Evolutionary conservation across 2,113 vertebrate genomes (phyloP), one percentile per base, ranked within the genome.

Genomic region (Megalops atlanticus): DNA sequence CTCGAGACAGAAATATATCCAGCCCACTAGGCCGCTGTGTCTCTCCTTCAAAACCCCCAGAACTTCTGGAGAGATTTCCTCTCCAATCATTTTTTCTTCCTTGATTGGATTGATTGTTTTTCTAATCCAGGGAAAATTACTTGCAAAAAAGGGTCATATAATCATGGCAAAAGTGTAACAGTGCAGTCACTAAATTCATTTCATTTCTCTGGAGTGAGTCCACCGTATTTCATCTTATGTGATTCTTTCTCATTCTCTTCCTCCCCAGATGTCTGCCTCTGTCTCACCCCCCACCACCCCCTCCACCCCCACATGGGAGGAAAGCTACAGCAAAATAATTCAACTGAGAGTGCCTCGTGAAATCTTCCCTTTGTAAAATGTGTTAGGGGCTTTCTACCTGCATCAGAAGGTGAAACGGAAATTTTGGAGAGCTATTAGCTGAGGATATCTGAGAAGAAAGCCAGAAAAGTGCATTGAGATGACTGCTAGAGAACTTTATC

Each of bases 91-190:
- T 78, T 84, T 80, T 81, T 45, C 76, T 40, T 75, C 83, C 80
- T 69, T 93, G 94, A 94, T 93, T 93, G 92, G 92, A 91, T 90
- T 89, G 91, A 92, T 94, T 91, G 92, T 90, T 93, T 93, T 94
- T 93, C 88, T 93, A 93, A 93, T 93, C 91, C 91, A 90, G 85
- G 87, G 90, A 83, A 93, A 94, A 93, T 93, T 84, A 91, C 89
- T 92, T 80, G 81, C 84, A 89, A 89, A 64, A 92, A 88, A 87
- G 86, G 88, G 90, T 92, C 92, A 90, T 80, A 84, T 85, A 90
- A 88, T 88, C 82, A 85, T 73, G 85, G 81, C 84, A 86, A 84
- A 89, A 84, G 79, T 85, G 88, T 86, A 83, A 83, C 69, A 36
- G 80, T 75, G 64, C 88, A 89, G 87, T 77, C 81, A 87, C 83